Conservation (phyloP, 2,113 vertebrate genomes). For the Egretta garzetta region DNA sequence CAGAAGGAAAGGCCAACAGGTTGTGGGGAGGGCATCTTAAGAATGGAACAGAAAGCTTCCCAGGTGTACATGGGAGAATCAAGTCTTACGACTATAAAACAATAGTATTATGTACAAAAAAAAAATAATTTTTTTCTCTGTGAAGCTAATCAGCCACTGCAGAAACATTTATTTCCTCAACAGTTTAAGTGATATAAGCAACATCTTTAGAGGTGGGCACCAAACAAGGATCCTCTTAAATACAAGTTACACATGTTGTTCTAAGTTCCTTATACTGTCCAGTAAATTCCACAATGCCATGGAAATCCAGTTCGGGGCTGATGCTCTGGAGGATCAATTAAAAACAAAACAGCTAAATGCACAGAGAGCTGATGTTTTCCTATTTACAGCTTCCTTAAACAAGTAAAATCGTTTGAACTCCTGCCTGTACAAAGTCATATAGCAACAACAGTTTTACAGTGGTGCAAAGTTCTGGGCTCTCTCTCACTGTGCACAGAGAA, state of each 20-base stretch:
- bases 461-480: not conserved
- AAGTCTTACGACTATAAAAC: not conserved
- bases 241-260: not conserved
- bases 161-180: not conserved
- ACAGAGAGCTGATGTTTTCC: not conserved
- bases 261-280: not conserved
- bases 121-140: not conserved
- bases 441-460: not conserved
- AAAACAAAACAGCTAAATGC: not conserved
- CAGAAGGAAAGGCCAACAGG: not conserved
- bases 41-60: not conserved
- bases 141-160: not conserved
- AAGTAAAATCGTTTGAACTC: not conserved
- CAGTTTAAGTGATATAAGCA: not conserved
- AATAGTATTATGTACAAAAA: not conserved
- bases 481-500: not conserved
- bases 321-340: not conserved
- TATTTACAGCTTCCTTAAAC: not conserved
- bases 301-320: not conserved
- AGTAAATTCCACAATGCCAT: not conserved
- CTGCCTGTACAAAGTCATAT: not conserved
- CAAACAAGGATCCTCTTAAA: not conserved
- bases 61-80: not conserved
- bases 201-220: not conserved
- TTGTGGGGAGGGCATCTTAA: not conserved